Base-by-base conservation (phyloP, 2,888 invertebrate genomes). In the Hymenopus coronatus region DNA sequence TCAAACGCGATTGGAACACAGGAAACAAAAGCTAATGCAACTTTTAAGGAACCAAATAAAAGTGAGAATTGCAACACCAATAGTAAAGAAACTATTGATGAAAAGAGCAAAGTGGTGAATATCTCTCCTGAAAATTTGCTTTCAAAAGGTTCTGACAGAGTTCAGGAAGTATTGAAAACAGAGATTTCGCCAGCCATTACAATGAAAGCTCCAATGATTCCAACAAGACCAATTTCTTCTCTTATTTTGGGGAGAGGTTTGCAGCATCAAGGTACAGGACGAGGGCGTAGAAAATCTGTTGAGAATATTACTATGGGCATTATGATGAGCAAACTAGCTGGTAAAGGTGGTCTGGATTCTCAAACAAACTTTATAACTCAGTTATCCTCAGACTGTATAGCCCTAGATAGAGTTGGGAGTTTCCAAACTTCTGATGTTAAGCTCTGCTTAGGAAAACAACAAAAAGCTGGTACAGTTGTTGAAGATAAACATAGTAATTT, bases 211-310 rank as follows among this genome's bases (percentile, higher is more conserved):
- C 46, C 81, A 30, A 8, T 81, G 28, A 7, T 86, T 54, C 86
- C 54, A 25, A 12, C 70, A 9, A 86, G 81, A 54, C 25, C 70
- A 14, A 12, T 12, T 40, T 20, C 54, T 70, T 70, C 54, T 25
- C 15, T 20, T 70, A 70, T 70, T 70, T 20, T 6, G 6, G 54
- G 54, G 15, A 70, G 54, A 20, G 54, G 54, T 20, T 6, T 70
- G 54, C 54, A 70, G 54, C 40, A n/a, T n/a, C 84, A 93, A 92
- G n/a, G 92, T 93, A 30, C 93, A 93, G 4, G 83, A 89, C 70
- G 87, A 87, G 89, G 88, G 84, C 88, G 86, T 40, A 85, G 87
- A 84, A 90, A 90, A 54, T 90, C 89, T 30, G 87, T 90, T n/a
- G 90, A 90, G 85, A 90, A 90, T 85, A 90, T 90, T 82, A 90